Percentiles rank a stretch among this genome's conserved stretches.
These are phyloP conservation scores for Clostera curtula DNA, from an alignment of 2,888 invertebrate species.

Conservation along the genomic window DNA sequence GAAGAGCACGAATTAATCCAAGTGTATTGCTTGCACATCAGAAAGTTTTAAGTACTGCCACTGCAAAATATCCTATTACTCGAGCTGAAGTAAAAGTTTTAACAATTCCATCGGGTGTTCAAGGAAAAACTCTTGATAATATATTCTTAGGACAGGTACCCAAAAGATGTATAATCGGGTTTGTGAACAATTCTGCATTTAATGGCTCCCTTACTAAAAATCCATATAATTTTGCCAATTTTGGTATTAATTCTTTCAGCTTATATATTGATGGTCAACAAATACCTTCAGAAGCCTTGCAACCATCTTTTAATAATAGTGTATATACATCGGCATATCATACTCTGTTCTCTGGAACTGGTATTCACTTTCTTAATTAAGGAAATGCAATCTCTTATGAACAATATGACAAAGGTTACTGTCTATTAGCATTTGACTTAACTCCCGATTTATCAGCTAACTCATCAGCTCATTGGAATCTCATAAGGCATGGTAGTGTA, in stretches of 20 bases:
- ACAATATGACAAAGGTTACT: too few relatives aligned
- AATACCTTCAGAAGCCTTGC: slow-evolving; percentile 13
- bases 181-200: too few relatives aligned
- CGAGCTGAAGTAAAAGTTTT: slow-evolving; percentile 11
- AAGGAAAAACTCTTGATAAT: too few relatives aligned
- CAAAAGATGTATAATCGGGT: slow-evolving; percentile 15
- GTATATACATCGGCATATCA: slow-evolving; percentile 6
- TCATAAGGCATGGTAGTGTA: too few relatives aligned
- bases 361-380: too few relatives aligned
- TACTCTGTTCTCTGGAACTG: too few relatives aligned
- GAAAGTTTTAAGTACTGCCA: slow-evolving; percentile 14
- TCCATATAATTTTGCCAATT: slow-evolving; percentile 20
- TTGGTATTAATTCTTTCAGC: slow-evolving; percentile 12
- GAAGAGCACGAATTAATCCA: slow-evolving; percentile 17
- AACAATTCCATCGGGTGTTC: slow-evolving; percentile 14
- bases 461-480: too few relatives aligned
- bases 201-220: slow-evolving; percentile 15
- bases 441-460: too few relatives aligned
- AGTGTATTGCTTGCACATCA: slow-evolving; percentile 14
- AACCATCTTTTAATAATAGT: slow-evolving; percentile 9
- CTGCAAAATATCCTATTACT: slow-evolving; percentile 22
- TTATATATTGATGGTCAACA: slow-evolving; percentile 17
- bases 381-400: too few relatives aligned
- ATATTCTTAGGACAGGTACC: too few relatives aligned
- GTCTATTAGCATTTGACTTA: too few relatives aligned